Evolutionary conservation across 2,797 vertebrate species (phyloP), one percentile per base, ranked within the genome.

Genomic region (Sciaenops ocellatus): DNA sequence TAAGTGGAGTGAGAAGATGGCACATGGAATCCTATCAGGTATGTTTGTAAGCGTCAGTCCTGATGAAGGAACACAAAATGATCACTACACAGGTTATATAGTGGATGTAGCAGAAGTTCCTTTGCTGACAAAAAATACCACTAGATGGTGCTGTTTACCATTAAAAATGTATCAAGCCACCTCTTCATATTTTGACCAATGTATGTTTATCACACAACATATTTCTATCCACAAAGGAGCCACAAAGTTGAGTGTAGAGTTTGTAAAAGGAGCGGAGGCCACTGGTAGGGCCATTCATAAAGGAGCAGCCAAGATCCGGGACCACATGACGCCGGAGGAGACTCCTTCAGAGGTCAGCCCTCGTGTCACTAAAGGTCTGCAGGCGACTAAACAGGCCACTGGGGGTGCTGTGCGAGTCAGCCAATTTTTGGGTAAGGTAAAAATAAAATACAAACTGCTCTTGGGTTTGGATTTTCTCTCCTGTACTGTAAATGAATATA

Each of bases 1-100:
- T 63, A 96, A 96, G 46, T 99, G 98, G 98, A 99, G 98, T 85
- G 97, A 98, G 89, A 98, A 97, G 85, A 95, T 99, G 87, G 96
- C 97, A 17, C 96, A 97, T 61, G 95, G 96, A 90, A 99, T 99
- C 83, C 88, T 98, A 85, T 90, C 97, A 95, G 98, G 98, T 94
- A 48, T 68, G 89, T 86, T 56, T 70, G 22, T 55, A 34, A 61
- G 24, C 20, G 8, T 46, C 1, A 24, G 5, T n/a, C 12, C 8
- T 20, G 22, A 47, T 9, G 20, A 26, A 48, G 20, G 20, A 26
- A 9, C n/a, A n/a, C n/a, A 47, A 18, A 20, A 48, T 17, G 0
- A 62, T 50, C 24, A 24, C 12, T 9, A 3, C 38, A 67, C 15
- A 44, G 34, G 38, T 62, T 56, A 3, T 30, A 24, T 12, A 24